Conservation (phyloP, 30 jellyfish, hydroid and myxozoan genomes). For the Sanderia malayensis region DNA sequence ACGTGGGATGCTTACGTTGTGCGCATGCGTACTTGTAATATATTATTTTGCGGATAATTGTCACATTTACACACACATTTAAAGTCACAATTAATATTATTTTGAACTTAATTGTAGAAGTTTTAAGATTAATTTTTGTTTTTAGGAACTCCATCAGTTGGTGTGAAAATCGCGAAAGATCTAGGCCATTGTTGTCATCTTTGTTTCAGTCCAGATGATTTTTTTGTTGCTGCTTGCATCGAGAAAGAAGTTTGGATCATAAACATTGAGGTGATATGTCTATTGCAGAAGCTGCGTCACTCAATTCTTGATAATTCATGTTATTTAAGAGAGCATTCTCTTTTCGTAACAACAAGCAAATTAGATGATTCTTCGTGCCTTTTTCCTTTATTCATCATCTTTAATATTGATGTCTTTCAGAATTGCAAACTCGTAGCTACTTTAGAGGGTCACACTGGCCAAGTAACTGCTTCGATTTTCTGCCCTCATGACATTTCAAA, state of each 20-base stretch:
- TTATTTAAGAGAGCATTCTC: too few relatives aligned
- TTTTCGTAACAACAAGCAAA: too few relatives aligned
- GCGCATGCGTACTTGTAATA: conserved; percentile 12
- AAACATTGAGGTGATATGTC: conserved; percentile 58
- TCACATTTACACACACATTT: too few relatives aligned
- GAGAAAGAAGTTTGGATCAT: conserved; percentile 85
- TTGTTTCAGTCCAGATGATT: conserved; percentile 70
- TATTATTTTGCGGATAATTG: too few relatives aligned
- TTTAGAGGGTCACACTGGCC: conserved; percentile 54
- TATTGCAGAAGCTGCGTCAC: too few relatives aligned
- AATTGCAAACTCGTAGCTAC: conserved; percentile 55
- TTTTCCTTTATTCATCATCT: too few relatives aligned
- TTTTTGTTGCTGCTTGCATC: conserved; percentile 62
- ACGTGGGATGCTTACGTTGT: not conserved
- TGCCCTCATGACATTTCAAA: conserved; percentile 60
- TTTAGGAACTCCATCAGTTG: conserved; percentile 38
- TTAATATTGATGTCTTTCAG: conserved; percentile 39
- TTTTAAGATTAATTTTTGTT: not conserved
- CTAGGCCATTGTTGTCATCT: conserved; percentile 56
- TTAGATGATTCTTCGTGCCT: too few relatives aligned
- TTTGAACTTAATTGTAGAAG: too few relatives aligned
- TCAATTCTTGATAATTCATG: too few relatives aligned
- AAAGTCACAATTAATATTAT: too few relatives aligned
- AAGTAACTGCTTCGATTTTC: conserved; percentile 49
- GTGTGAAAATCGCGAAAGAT: conserved; percentile 53